phyloP scores from a whole-genome alignment of 2,113 vertebrate species.

The human region GRCh38 chr18:37950501-37951000 shows the following conservation, averaged over 20 bases:
- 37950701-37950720: constrained; percentile 52
- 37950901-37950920: not conserved
- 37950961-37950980: not conserved
- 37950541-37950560: not conserved
- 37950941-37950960: not conserved
- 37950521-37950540: constrained; percentile 61
- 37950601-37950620: constrained; percentile 1
- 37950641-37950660: constrained; percentile 56
- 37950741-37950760: constrained; percentile 69
- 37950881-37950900: not conserved
- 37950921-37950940: not conserved
- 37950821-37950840: not conserved
- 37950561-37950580: constrained; percentile 44
- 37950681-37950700: not conserved
- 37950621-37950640: too few relatives aligned
- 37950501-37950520: constrained; percentile 34
- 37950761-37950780: constrained; percentile 67
- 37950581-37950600: not conserved
- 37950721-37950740: constrained; percentile 56
- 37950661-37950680: constrained; percentile 62
- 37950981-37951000: not conserved
- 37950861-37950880: not conserved
- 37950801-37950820: not conserved
- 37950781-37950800: not conserved
- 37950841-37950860: not conserved